phyloP scores from a whole-genome alignment of 2,797 vertebrate species.

The Caiman crocodilus region DNA sequence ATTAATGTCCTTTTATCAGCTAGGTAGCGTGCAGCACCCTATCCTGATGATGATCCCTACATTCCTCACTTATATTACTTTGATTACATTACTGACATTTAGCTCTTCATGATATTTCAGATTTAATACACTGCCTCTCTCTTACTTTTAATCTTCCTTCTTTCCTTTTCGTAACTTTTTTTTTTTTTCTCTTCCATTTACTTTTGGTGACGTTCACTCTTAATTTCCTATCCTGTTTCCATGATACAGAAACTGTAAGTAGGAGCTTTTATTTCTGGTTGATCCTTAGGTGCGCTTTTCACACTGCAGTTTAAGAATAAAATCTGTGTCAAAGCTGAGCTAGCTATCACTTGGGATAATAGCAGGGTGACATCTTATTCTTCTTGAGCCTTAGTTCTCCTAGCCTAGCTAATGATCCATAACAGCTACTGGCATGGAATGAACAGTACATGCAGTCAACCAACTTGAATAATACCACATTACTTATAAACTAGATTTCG shows the following conservation, averaged over 20 bases:
- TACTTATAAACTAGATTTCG: not conserved
- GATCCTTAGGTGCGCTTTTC: slow-evolving; percentile 10
- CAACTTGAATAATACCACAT: not conserved
- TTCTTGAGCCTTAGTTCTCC: not conserved
- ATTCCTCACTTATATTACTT: not conserved
- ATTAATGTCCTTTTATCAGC: too few relatives aligned
- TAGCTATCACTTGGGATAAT: not conserved
- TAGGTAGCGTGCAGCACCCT: not conserved
- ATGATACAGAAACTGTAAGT: not conserved
- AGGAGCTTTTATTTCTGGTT: slow-evolving; percentile 31
- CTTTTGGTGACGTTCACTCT: not conserved
- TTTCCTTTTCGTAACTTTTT: not conserved
- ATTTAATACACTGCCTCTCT: not conserved
- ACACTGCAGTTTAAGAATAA: not conserved
- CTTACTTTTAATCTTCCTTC: not conserved
- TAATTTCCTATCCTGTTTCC: not conserved
- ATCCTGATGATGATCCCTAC: not conserved
- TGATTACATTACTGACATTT: not conserved
- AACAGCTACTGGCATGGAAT: not conserved
- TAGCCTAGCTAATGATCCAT: not conserved
- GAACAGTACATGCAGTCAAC: not conserved
- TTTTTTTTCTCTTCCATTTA: not conserved
- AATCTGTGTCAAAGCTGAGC: not conserved
- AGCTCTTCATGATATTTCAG: not conserved
- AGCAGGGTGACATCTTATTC: not conserved